Percentiles rank a stretch among this genome's conserved stretches.
Conservation (phyloP, 1,140 invertebrate genomes). For the Palaemon carinicauda region DNA sequence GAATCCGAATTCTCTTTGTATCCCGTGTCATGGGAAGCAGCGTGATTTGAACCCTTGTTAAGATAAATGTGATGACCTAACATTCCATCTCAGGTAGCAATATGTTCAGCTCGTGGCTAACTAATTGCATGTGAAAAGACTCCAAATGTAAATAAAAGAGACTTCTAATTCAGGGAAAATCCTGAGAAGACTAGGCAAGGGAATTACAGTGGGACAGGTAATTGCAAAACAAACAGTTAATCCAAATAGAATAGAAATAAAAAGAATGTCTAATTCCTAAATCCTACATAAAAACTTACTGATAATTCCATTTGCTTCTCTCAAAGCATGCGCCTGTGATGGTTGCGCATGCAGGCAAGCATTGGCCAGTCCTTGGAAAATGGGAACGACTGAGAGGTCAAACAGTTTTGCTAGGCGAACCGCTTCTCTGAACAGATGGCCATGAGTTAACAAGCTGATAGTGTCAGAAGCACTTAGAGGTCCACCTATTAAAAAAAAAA, state of each 20-base stretch:
- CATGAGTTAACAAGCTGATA: conserved; percentile 53
- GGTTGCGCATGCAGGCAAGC: conserved; percentile 37
- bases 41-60: no score
- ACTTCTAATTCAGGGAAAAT: neutral
- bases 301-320: conserved; percentile 29
- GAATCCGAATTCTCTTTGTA: no score
- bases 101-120: no score
- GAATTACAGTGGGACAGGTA: no score
- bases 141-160: no score
- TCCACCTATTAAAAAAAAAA: conserved; percentile 29
- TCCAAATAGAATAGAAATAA: neutral
- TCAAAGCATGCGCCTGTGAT: neutral
- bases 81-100: no score
- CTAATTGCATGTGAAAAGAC: no score
- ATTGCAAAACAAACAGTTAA: no score
- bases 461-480: conserved; percentile 45
- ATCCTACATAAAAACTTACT: conserved; percentile 53
- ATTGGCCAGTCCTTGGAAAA: conserved; percentile 45
- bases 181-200: no score
- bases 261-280: neutral
- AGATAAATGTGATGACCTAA: no score
- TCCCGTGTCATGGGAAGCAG: no score
- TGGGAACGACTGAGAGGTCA: conserved; percentile 26
- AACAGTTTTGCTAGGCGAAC: conserved; percentile 43
- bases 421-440: conserved; percentile 51